Base-by-base conservation (phyloP, 2,113 vertebrate species). In the Oncorhynchus nerka region DNA sequence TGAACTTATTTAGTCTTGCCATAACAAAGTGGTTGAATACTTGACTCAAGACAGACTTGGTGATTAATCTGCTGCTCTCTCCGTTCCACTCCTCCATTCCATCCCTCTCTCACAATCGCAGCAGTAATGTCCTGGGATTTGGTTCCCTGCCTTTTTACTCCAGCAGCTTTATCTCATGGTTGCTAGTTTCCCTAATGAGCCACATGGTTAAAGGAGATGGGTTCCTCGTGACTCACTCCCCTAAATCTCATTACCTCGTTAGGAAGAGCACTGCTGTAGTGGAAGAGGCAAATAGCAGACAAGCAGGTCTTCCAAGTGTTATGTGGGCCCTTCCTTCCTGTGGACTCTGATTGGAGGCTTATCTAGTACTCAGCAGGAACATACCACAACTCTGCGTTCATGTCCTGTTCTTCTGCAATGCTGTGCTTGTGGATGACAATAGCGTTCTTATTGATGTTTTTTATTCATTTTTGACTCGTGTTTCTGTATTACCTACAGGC, bases 181-280 rank as follows among this genome's bases (percentile, higher is more conserved):
- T 62, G 8, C n/a, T 62, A 19, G 49, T 55, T 55, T 55, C 49
- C 49, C 65, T 48, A 59, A 71, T 5, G 20, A 67, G 73, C 68
- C 86, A 79, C 39, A 65, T 90, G 84, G 82, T 70, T 68, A 62
- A 57, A 59, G 4, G 45, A 73, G 22, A 51, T 1, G 12, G 13
- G 49, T 20, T 82, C 87, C 89, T 90, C 76, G 80, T 75, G 90
- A 90, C 82, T 92, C 87, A 77, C 71, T 88, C 83, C 86, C 70
- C 74, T 85, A 74, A 92, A 93, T 92, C 67, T 87, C 24, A 22
- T 92, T 90, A 86, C 59, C 66, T 91, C 19, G 68, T 90, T 91
- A 86, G 74, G 67, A 32, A 19, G 61, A 30, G 20, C 76, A 24
- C 11, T 4, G 39, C 3, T 19, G 34, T n/a, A 51, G 8, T 59